phyloP scores from a whole-genome alignment of 1,140 invertebrate genomes.

The Hypsibius dujardini region DNA sequence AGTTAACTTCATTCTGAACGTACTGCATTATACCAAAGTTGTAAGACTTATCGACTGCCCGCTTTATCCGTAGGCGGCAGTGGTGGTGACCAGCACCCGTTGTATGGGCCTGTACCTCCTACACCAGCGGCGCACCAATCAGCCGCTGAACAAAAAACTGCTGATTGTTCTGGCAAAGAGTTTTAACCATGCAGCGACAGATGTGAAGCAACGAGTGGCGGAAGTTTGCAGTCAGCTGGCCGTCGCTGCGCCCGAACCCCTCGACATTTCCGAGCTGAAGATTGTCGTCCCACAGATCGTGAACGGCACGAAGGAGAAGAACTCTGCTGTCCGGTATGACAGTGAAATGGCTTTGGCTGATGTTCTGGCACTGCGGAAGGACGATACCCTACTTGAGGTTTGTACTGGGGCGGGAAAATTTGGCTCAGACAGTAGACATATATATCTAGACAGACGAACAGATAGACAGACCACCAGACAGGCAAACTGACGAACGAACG shows the following conservation, averaged over 20 bases:
- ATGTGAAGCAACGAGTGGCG: conserved; percentile 78
- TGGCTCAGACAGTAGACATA: too few relatives aligned
- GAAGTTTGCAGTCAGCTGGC: conserved; percentile 54
- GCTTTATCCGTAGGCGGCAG: conserved; percentile 38
- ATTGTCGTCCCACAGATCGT: conserved; percentile 68
- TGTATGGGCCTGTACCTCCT: conserved; percentile 64
- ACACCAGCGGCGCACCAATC: conserved; percentile 46
- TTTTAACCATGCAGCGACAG: conserved; percentile 80
- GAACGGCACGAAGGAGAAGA: conserved; percentile 94
- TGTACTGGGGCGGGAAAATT: conserved; percentile 19
- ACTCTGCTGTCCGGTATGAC: conserved; percentile 76
- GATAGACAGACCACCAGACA: too few relatives aligned
- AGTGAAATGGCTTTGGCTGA: conserved; percentile 75
- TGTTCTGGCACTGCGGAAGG: conserved; percentile 56
- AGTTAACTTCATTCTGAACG: too few relatives aligned
- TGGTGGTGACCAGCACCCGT: conserved; percentile 65
- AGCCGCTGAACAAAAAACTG: conserved; percentile 46
- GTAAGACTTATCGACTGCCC: neutral
- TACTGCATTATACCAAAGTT: neutral
- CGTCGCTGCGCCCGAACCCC: conserved; percentile 40
- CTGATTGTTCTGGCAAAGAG: conserved; percentile 62
- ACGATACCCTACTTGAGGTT: conserved; percentile 56
- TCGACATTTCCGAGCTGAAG: conserved; percentile 52
- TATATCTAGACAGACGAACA: too few relatives aligned
- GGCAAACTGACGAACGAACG: too few relatives aligned